A percentile compares a stretch with the other conserved stretches of the same genome.
Evolutionary conservation across 2,113 vertebrate species (phyloP).

Genomic region (Lutjanus erythropterus): DNA sequence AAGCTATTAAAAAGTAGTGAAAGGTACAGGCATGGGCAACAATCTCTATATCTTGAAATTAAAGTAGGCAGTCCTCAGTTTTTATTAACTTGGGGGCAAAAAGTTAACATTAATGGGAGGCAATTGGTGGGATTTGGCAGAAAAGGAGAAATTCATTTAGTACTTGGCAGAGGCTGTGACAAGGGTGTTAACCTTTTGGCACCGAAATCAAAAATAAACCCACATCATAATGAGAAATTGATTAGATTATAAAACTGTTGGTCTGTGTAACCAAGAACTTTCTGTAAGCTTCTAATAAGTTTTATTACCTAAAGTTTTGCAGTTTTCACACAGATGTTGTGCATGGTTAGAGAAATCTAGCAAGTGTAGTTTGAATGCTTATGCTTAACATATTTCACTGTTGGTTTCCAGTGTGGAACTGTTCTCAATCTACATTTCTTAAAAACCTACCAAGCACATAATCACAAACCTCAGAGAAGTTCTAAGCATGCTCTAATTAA

Average conservation of each 20-base stretch:
- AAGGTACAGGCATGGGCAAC: neutral
- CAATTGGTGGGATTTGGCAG: slow-evolving; percentile 56
- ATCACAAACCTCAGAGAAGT: too few relatives aligned
- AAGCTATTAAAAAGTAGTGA: neutral
- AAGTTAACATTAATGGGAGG: slow-evolving; percentile 49
- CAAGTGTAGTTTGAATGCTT: neutral
- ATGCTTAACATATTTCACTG: slow-evolving; percentile 2
- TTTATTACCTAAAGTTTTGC: slow-evolving; percentile 31
- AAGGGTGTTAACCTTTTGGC: slow-evolving; percentile 47
- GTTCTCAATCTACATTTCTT: neutral
- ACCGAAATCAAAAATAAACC: slow-evolving; percentile 45
- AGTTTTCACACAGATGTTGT: slow-evolving; percentile 38
- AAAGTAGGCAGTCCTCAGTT: slow-evolving; percentile 20
- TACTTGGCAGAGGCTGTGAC: slow-evolving; percentile 35
- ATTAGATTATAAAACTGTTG: slow-evolving; percentile 62
- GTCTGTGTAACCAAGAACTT: slow-evolving; percentile 25
- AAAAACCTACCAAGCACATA: neutral
- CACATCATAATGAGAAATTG: slow-evolving; percentile 59
- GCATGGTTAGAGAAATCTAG: slow-evolving; percentile 6
- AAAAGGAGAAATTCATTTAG: slow-evolving; percentile 53
- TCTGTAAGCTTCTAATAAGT: slow-evolving; percentile 21
- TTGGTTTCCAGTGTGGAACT: neutral
- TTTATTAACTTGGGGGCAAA: slow-evolving; percentile 41
- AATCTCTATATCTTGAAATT: slow-evolving; percentile 28
- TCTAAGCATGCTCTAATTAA: too few relatives aligned